Evolutionary conservation across 2,797 vertebrate genomes (phyloP), one percentile per base, ranked within the genome.

Genomic region (Heliangelus exortis): DNA sequence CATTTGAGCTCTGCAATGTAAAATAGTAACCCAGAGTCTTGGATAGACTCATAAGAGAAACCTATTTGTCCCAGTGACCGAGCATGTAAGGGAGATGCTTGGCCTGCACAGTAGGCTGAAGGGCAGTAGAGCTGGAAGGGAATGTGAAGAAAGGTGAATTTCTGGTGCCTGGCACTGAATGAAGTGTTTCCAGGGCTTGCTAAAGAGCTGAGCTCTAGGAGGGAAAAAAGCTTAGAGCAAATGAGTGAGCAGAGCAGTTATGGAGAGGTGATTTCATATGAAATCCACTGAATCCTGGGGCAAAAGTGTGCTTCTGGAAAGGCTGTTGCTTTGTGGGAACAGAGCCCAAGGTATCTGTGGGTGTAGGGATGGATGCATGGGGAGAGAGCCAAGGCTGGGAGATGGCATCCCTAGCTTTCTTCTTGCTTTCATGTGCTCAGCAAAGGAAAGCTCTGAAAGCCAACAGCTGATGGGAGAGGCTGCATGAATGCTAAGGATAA

Each of bases 1-100:
- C 58, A 53, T 36, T 86, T 76, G 39, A 81, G 75, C 47, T 74
- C 53, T 77, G n/a, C 10, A 67, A 31, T 6, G 74, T 71, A 82
- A 84, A 95, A 82, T 26, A 88, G 88, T 21, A 78, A 58, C 39
- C 20, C 62, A 7, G 78, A 91, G 21, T 48, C 58, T 78, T 55
- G 45, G 22, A 57, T 84, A 54, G 19, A 18, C 33, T 55, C 31
- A 23, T 23, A 58, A 58, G 3, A 90, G 47, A 82, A 90, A 71
- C 0, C 0, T 3, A 36, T 69, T 69, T 75, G 26, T 5, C 22
- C 39, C 47, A 75, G 21, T 79, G 59, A 72, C 80, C 15, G 29
- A 48, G 12, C 11, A 59, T 4, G 10, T 10, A 26, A 79, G 23
- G 51, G 16, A 90, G 58, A 13, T 45, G 22, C 14, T 7, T 33